These are phyloP conservation scores for Minunthozetes semirufus DNA, from an alignment of 2,888 invertebrate species.

Conservation along the genomic window DNA sequence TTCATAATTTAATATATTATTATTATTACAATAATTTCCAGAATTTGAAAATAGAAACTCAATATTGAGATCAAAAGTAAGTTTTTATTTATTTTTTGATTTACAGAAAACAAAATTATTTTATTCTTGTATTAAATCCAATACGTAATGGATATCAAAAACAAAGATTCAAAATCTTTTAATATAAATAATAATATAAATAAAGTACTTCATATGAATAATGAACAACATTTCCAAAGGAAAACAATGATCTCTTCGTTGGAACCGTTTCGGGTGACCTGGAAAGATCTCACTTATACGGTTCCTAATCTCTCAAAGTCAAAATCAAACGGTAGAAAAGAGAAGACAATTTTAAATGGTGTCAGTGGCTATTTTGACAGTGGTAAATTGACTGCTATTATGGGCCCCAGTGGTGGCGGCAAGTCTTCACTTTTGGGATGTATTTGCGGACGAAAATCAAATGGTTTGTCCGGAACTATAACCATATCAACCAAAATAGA, in stretches of 20 bases:
- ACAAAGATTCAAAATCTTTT: too few species aligned
- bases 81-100: neutral
- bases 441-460: neutral
- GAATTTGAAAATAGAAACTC: too few species aligned
- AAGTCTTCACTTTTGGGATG: slow-evolving; percentile 22
- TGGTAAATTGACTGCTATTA: slow-evolving; percentile 12
- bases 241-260: neutral
- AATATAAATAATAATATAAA: too few species aligned
- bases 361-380: slow-evolving; percentile 11
- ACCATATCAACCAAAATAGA: neutral
- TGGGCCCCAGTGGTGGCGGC: slow-evolving; percentile 30
- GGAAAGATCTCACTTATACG: slow-evolving; percentile 7
- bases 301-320: neutral
- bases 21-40: too few species aligned
- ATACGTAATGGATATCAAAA: too few species aligned
- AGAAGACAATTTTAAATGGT: neutral
- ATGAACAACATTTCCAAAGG: too few species aligned
- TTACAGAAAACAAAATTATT: slow-evolving; percentile 46
- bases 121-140: too few species aligned
- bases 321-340: neutral
- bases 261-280: neutral
- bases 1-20: too few species aligned
- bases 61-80: too few species aligned
- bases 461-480: neutral
- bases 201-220: too few species aligned